A percentile compares a stretch with the other conserved stretches of the same genome.
Evolutionary conservation across 1,140 invertebrate species (phyloP).

Genomic region (Ectropis grisescens): DNA sequence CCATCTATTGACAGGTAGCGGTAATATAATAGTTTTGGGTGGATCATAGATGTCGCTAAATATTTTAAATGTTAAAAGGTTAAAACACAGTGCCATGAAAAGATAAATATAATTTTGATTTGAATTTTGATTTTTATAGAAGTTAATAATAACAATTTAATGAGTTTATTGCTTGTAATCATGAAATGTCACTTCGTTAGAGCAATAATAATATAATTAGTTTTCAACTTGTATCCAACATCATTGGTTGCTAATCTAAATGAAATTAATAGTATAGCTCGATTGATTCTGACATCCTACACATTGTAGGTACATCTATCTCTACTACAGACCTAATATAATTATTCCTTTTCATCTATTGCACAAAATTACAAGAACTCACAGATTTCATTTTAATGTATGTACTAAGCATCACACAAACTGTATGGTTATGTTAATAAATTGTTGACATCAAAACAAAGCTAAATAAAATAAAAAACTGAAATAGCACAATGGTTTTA

Average conservation of each 20-base stretch:
- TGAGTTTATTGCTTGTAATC: too few species aligned
- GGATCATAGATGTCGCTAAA: not conserved
- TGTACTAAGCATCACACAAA: conserved; percentile 12
- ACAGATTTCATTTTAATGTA: conserved; percentile 2
- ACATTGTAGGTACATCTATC: too few species aligned
- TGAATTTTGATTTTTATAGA: too few species aligned
- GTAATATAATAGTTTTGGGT: conserved; percentile 4
- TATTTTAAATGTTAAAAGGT: not conserved
- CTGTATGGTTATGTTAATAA: conserved; percentile 16
- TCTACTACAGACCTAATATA: too few species aligned
- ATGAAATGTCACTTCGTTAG: too few species aligned
- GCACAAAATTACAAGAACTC: too few species aligned
- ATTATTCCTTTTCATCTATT: too few species aligned
- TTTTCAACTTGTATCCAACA: conserved; percentile 5
- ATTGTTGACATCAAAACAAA: conserved; percentile 33
- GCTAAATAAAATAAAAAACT: conserved; percentile 36
- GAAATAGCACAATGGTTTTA: conserved; percentile 35
- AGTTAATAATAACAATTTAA: too few species aligned
- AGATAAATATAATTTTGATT: conserved; percentile 11
- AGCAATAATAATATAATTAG: too few species aligned
- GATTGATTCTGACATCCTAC: too few species aligned
- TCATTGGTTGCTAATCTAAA: too few species aligned
- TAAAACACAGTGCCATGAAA: conserved; percentile 36
- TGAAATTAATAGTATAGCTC: too few species aligned
- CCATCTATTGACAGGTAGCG: conserved; percentile 30